phyloP scores from a whole-genome alignment of 1,140 invertebrate genomes.

The Camponotus floridanus region DNA sequence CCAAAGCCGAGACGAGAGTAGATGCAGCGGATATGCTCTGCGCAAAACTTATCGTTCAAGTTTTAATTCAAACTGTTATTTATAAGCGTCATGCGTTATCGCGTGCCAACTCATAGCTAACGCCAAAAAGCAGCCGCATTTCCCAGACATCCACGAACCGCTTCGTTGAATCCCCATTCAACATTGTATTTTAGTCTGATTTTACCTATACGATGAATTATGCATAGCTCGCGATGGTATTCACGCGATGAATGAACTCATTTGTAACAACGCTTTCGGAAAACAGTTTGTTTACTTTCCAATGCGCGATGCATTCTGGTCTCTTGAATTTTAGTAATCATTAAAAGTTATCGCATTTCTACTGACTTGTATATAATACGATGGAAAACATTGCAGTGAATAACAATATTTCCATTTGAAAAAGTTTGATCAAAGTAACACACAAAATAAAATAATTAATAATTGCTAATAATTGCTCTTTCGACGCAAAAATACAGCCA shows the following conservation, averaged over 20 bases:
- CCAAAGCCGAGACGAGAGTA: conserved; percentile 39
- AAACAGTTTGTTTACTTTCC: conserved; percentile 14
- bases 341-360: neutral
- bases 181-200: conserved; percentile 23
- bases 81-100: conserved; percentile 69
- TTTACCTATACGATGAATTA: conserved; percentile 41
- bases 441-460: no score
- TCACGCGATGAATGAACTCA: conserved; percentile 23
- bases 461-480: no score
- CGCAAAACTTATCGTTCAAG: conserved; percentile 70
- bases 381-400: neutral
- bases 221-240: conserved; percentile 23
- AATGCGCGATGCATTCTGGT: neutral
- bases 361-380: neutral
- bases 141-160: conserved; percentile 12
- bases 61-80: conserved; percentile 76
- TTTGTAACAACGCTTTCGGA: conserved; percentile 38
- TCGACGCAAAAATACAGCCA: neutral
- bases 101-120: conserved; percentile 31
- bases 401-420: neutral
- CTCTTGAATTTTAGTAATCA: neutral
- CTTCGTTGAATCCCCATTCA: conserved; percentile 43
- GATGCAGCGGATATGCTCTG: neutral
- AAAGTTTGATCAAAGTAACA: neutral
- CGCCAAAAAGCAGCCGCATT: conserved; percentile 35